Base-by-base conservation (phyloP, 2,113 vertebrate genomes). In the Gadus macrocephalus region DNA sequence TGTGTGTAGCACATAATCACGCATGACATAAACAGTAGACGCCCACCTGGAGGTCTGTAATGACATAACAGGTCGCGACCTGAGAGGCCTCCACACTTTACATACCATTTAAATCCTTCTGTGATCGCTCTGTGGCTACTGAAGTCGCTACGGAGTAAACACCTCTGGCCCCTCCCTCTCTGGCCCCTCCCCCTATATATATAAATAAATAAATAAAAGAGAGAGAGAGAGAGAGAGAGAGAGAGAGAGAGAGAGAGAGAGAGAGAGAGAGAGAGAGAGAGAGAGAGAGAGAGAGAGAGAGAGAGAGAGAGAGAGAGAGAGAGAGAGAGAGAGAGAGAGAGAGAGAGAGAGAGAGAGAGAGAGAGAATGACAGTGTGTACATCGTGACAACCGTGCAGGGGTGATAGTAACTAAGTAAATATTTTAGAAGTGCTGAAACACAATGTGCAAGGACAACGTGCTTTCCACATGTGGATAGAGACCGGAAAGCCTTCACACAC, bases 91-190 rank as follows among this genome's bases (percentile, higher is more conserved):
- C 72, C 80, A 80, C 70, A 72, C 72, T 86, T 85, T 81, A 68
- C 83, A 83, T 85, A 69, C 86, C 75, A 83, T 75, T 85, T 70
- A 82, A 86, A 85, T 83, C 55, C 55, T n/a, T 81, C 65, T 53
- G 60, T 79, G 81, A 83, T 83, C 81, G 70, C 77, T 74, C 70
- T 59, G 2, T 14, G 64, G 53, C 67, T 62, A 59, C 20, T 28
- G 38, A 49, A 62, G 69, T 68, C 66, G 3, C 31, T 28, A 35
- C 31, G 28, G 61, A 58, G 70, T 53, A 53, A 58, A 69, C 70
- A 60, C 70, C 75, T 73, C 58, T n/a, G 28, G 25, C 8, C 22
- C 8, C 61, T 73, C 15, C 55, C 55, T 17, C 55, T 58, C 55
- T 17, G 5, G 55, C 15, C 15, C n/a, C n/a, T n/a, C n/a, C n/a